Base-by-base conservation (phyloP, 1,140 invertebrate genomes). In the Magallana ariakensis region DNA sequence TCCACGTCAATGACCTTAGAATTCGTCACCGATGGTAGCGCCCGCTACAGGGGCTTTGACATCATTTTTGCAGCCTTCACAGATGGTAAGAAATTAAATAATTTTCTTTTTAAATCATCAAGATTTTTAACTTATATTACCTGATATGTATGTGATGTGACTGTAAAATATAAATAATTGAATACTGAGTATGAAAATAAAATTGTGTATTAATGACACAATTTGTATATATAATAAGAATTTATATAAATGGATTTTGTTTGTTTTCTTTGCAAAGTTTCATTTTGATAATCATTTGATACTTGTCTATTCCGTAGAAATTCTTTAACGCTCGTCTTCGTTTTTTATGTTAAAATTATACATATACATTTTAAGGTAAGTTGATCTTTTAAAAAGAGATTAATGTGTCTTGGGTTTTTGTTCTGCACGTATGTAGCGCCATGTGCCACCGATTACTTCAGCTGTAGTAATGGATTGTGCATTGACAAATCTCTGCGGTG, bases 1-100 rank as follows among this genome's bases (percentile, higher is more conserved):
- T 87, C 88, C 5, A 87, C 88, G 9, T 22, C 70, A 1, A 75
- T 91, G 85, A 90, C 90, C 7, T 19, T 90, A 15, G 80, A 88
- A 80, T 89, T 91, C 66, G 83, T 89, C 9, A 89, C 91, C 11
- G 91, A 91, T 60, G 66, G 55, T 19, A 56, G 85, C 4, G 89
- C 83, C 0, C 60, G 86, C 1, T 88, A 85, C 19, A 62, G 86
- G 55, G 91, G 91, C 15, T 91, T 91, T 58, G 88, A 86, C 57
- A 87, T 91, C 46, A 55, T 90, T 19, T 86, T 91, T 60, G 83
- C 88, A 1, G 90, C 87, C 33, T 81, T 81, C 13, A 80, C 60
- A 11, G 60, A 80, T 57, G 89, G 91, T 84, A 58, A 84, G 10
- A 10, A 2, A 82, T 16, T 19, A 62, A 60, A 62, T 62, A 3